These are phyloP conservation scores for Anoplolepis gracilipes DNA, from an alignment of 1,140 invertebrate species.

Conservation along the genomic window DNA sequence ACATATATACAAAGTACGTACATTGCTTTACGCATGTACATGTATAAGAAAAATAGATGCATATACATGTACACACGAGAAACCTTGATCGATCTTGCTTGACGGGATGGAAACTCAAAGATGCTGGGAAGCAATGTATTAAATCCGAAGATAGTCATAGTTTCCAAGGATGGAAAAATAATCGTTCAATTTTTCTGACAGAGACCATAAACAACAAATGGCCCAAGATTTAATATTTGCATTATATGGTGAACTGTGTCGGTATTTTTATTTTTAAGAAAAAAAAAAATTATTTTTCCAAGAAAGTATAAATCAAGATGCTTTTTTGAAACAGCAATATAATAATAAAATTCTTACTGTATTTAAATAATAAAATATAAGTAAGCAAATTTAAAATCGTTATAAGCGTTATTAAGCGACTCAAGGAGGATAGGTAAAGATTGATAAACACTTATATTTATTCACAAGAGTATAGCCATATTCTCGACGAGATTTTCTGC, in stretches of 20 bases:
- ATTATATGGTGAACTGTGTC: background rate
- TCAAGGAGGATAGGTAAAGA: background rate
- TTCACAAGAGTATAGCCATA: constrained; percentile 13
- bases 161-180: background rate
- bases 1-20: background rate
- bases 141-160: constrained; percentile 33
- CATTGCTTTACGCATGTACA: background rate
- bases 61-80: background rate
- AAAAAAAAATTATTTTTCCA: background rate
- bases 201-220: background rate
- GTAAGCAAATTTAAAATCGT: background rate
- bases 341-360: background rate
- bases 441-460: constrained; percentile 19
- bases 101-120: constrained; percentile 18
- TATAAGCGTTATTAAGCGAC: background rate
- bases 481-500: background rate
- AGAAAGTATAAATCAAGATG: background rate
- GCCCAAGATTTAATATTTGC: constrained; percentile 26
- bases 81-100: constrained; percentile 32
- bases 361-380: background rate
- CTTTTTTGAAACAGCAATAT: background rate
- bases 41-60: constrained; percentile 14
- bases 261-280: background rate
- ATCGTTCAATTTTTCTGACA: constrained; percentile 48
- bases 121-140: constrained; percentile 27